These are phyloP conservation scores for Luscinia luscinia DNA, from an alignment of 2,797 vertebrate species.

Conservation along the genomic window DNA sequence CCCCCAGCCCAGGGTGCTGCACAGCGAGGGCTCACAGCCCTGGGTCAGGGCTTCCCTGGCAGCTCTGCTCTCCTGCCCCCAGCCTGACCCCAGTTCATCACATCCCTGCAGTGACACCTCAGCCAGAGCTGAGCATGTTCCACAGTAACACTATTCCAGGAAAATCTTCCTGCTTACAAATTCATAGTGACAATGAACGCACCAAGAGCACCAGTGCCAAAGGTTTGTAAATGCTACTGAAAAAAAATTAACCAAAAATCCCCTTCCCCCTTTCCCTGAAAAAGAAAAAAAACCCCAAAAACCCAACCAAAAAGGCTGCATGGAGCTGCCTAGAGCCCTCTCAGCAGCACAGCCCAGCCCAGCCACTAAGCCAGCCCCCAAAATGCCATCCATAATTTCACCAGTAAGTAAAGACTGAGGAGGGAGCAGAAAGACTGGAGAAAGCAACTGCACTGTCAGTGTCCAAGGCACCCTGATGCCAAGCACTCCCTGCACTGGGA, in stretches of 20 bases:
- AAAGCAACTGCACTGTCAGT: neutral
- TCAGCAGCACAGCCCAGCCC: neutral
- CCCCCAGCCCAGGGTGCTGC: neutral
- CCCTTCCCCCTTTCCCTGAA: accelerated
- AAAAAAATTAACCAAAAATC: neutral
- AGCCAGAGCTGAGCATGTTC: neutral
- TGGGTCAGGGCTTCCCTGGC: neutral
- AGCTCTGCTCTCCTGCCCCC: neutral
- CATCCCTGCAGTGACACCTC: neutral
- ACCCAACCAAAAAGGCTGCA: neutral
- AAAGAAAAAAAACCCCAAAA: neutral
- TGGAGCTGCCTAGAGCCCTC: neutral
- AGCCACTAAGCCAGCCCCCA: neutral
- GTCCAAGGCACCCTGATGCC: neutral
- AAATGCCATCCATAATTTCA: neutral
- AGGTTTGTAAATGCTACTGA: neutral
- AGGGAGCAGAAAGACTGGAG: neutral
- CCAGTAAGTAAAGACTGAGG: neutral
- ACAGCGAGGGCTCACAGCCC: neutral
- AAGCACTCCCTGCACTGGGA: neutral
- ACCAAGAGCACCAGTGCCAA: neutral
- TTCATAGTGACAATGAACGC: neutral
- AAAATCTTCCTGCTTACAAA: neutral
- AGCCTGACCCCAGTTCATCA: neutral
- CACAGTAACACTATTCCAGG: neutral